Evolutionary conservation across 2,113 vertebrate genomes (phyloP).

Genomic region (Corvus moneduloides): DNA sequence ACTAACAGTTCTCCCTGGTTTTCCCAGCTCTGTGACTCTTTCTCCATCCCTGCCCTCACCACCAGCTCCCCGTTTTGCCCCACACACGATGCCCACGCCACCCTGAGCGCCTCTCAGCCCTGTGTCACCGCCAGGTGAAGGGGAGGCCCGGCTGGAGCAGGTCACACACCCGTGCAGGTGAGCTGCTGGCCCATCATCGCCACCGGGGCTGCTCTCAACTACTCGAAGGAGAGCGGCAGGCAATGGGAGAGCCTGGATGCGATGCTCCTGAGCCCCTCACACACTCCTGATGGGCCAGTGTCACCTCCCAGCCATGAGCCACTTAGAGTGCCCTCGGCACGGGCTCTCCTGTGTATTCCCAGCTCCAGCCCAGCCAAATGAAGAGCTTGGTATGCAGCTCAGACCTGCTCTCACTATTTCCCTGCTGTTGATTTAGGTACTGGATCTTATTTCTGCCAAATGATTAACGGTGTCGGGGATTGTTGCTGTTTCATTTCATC

Average conservation of each 20-base stretch:
- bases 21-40: accelerated
- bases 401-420: background rate
- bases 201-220: background rate
- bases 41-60: background rate
- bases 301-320: background rate
- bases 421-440: background rate
- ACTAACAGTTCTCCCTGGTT: accelerated
- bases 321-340: accelerated
- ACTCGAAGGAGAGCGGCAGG: accelerated
- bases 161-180: background rate
- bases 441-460: slow-evolving; percentile 5
- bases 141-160: background rate
- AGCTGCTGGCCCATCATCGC: background rate
- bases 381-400: slow-evolving; percentile 25
- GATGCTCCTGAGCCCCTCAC: accelerated
- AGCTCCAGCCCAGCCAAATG: background rate
- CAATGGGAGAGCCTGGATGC: accelerated
- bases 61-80: accelerated
- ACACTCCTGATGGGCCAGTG: accelerated
- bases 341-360: background rate
- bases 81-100: accelerated
- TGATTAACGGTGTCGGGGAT: background rate
- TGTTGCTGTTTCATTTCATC: background rate
- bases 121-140: accelerated
- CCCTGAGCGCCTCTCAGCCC: background rate